Percentiles rank a stretch among this genome's conserved stretches.
Conservation (phyloP, 2,888 invertebrate species). For the Orthosia cruda region DNA sequence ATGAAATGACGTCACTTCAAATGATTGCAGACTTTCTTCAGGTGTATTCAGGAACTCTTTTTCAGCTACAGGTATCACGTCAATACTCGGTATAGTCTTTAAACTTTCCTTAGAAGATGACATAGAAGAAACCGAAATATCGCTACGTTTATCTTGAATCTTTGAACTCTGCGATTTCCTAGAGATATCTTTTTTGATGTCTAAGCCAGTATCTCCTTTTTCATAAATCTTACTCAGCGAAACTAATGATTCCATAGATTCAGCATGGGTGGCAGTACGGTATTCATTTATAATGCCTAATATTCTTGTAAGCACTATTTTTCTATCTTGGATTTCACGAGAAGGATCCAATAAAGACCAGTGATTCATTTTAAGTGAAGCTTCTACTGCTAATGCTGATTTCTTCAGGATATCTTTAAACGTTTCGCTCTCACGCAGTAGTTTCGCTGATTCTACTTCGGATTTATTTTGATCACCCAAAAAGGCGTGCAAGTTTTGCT, state of each 20-base stretch:
- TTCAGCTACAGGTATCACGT: constrained; percentile 77
- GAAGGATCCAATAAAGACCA: constrained; percentile 83
- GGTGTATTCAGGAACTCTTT: constrained; percentile 64
- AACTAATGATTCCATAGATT: constrained; percentile 87
- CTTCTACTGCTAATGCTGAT: constrained; percentile 92
- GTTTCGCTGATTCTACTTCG: constrained; percentile 86
- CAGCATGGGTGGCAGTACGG: constrained; percentile 81
- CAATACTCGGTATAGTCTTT: constrained; percentile 84
- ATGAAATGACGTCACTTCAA: constrained; percentile 80
- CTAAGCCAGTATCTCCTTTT: constrained; percentile 93
- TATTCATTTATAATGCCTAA: constrained; percentile 89
- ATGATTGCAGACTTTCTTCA: constrained; percentile 84
- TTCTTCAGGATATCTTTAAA: constrained; percentile 92
- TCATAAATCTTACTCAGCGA: constrained; percentile 91
- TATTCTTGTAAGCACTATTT: constrained; percentile 90
- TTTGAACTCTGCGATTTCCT: not conserved
- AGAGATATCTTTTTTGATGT: constrained; percentile 86
- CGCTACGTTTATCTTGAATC: constrained; percentile 27
- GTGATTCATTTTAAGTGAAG: constrained; percentile 90
- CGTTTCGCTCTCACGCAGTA: constrained; percentile 90
- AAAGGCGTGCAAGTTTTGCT: constrained; percentile 92
- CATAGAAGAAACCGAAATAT: not conserved
- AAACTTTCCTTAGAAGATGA: constrained; percentile 79
- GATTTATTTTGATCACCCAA: constrained; percentile 88
- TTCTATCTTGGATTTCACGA: constrained; percentile 86